Evolutionary conservation across 2,113 vertebrate genomes (phyloP).

Genomic region (Cyprinus carpio): DNA sequence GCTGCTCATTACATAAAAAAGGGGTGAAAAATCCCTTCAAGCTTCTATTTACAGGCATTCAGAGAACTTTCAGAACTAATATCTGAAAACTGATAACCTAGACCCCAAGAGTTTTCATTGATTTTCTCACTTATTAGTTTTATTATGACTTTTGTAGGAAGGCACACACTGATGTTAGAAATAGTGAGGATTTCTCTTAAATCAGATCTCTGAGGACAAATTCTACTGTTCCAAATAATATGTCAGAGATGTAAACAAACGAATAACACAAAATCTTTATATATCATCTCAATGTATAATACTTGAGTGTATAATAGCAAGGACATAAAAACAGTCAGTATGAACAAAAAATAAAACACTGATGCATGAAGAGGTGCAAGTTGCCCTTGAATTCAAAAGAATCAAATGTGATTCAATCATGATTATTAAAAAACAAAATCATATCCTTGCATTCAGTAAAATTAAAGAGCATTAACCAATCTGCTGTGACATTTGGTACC

Average conservation of each 20-base stretch:
- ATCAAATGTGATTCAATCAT: constrained; percentile 3
- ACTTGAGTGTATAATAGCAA: not conserved
- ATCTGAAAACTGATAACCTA: constrained; percentile 34
- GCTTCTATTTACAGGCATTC: constrained; percentile 12
- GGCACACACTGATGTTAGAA: constrained; percentile 10
- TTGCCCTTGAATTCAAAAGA: not conserved
- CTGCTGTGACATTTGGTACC: constrained; percentile 30
- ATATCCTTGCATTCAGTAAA: constrained; percentile 9
- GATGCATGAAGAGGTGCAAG: not conserved
- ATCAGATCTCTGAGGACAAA: constrained; percentile 13
- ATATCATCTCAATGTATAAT: not conserved
- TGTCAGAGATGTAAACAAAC: not conserved
- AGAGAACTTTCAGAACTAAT: constrained; percentile 19
- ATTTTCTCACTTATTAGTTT: constrained; percentile 32
- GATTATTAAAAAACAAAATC: not conserved
- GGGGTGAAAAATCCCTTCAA: not conserved
- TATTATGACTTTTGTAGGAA: constrained; percentile 30
- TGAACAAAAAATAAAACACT: not conserved
- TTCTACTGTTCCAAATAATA: constrained; percentile 13
- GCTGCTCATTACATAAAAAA: constrained; percentile 17
- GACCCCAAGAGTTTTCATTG: constrained; percentile 17
- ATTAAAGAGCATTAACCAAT: constrained; percentile 22
- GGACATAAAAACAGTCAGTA: not conserved
- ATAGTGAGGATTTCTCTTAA: not conserved
- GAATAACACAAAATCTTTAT: not conserved